A percentile compares a stretch with the other conserved stretches of the same genome.
Conservation (phyloP, 2,797 vertebrate species). For the Mus minutoides region DNA sequence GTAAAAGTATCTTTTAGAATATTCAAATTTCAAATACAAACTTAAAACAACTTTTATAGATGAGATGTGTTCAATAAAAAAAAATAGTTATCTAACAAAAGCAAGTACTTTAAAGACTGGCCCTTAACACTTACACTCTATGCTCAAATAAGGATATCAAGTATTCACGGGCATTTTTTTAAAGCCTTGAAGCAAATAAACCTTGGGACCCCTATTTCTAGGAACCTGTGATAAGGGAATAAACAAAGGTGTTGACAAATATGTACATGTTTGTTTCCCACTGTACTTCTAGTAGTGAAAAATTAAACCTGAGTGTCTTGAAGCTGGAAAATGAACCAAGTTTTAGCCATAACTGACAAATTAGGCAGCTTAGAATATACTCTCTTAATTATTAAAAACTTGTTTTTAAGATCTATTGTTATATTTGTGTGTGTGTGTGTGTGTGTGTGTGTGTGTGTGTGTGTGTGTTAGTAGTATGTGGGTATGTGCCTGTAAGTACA, state of each 20-base stretch:
- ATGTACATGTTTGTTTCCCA: neutral
- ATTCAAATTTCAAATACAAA: slow-evolving; percentile 57
- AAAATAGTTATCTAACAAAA: slow-evolving; percentile 39
- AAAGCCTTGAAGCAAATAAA: slow-evolving; percentile 3
- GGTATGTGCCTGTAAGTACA: neutral
- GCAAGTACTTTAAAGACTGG: neutral
- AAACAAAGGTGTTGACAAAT: slow-evolving; percentile 32
- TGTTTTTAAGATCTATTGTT: neutral
- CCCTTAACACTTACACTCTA: neutral
- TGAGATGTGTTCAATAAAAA: neutral
- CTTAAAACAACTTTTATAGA: slow-evolving; percentile 6
- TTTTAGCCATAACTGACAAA: neutral
- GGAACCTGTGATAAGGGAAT: neutral
- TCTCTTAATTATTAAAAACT: neutral
- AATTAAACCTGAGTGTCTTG: neutral
- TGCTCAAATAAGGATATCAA: neutral
- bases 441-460: neutral
- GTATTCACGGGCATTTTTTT: slow-evolving; percentile 3
- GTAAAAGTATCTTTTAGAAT: slow-evolving; percentile 39
- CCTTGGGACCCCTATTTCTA: neutral
- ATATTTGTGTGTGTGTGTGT: neutral
- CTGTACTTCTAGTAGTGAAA: neutral
- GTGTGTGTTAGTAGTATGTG: neutral
- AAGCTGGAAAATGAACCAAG: neutral
- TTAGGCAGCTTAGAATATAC: neutral